Conservation (phyloP, 2,797 vertebrate species). For the Urosaurus nigricauda region DNA sequence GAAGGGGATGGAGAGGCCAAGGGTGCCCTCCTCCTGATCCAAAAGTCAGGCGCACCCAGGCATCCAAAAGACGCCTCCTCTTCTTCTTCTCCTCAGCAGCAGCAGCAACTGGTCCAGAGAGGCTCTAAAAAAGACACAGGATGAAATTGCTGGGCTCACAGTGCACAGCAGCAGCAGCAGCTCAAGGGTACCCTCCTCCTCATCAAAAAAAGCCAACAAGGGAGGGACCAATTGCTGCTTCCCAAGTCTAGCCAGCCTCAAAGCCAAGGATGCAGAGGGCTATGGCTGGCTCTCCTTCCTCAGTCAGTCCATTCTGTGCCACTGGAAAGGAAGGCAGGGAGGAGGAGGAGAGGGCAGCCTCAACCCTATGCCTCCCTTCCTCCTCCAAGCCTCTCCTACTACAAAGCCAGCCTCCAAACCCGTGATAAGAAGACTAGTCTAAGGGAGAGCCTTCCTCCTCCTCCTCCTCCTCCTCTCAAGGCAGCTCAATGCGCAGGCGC, state of each 20-base stretch:
- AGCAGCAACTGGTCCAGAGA: too few species aligned
- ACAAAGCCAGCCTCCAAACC: not conserved
- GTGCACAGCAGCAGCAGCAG: not conserved
- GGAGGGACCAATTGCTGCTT: not conserved
- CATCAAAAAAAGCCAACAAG: not conserved
- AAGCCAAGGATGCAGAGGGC: not conserved
- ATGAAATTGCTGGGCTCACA: too few species aligned
- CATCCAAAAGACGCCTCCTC: too few species aligned
- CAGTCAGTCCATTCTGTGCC: slow-evolving; percentile 20
- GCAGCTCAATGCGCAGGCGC: too few species aligned
- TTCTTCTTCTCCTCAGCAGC: too few species aligned
- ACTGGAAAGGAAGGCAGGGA: not conserved
- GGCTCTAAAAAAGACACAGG: too few species aligned
- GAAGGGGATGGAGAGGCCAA: too few species aligned
- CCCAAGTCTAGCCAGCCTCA: too few species aligned
- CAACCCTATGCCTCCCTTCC: slow-evolving; percentile 21
- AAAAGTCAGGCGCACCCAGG: too few species aligned
- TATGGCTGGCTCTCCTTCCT: not conserved
- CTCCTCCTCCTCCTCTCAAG: not conserved
- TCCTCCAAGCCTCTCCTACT: not conserved
- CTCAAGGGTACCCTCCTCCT: slow-evolving; percentile 6
- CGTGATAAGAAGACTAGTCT: too few species aligned
- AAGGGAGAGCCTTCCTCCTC: not conserved
- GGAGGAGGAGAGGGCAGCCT: slow-evolving; percentile 27
- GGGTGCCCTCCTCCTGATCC: too few species aligned